phyloP scores from a whole-genome alignment of 2,113 vertebrate species.

The Cisticola juncidis region DNA sequence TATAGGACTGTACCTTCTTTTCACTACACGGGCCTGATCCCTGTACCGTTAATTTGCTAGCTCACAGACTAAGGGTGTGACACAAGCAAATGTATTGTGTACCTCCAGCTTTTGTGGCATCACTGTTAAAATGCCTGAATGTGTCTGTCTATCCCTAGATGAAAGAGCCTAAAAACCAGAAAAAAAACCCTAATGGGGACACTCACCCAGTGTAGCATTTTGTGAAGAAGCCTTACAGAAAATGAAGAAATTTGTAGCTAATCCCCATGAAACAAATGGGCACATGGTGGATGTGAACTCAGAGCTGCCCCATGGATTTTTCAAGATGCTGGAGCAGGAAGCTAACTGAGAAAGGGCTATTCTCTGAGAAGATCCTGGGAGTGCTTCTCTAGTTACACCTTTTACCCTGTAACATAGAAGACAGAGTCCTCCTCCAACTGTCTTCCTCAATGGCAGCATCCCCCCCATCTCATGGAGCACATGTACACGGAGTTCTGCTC shows the following conservation, averaged over 20 bases:
- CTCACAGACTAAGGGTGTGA: background rate
- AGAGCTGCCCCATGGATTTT: background rate
- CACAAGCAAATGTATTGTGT: background rate
- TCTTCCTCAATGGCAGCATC: background rate
- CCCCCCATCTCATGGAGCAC: background rate
- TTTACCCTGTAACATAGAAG: background rate
- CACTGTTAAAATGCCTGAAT: background rate
- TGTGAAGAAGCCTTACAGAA: background rate
- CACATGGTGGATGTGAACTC: fast-evolving
- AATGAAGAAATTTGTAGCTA: background rate
- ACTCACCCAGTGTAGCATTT: background rate
- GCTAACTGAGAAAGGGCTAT: background rate
- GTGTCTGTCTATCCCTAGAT: background rate
- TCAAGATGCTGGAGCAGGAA: background rate
- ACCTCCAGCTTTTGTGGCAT: background rate
- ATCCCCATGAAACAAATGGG: background rate
- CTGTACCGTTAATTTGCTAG: background rate
- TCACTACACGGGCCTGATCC: background rate
- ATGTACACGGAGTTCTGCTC: background rate
- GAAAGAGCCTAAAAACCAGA: background rate
- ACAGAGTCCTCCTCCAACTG: fast-evolving
- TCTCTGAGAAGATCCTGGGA: background rate
- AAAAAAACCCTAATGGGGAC: background rate
- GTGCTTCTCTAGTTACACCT: fast-evolving
- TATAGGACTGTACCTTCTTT: background rate